Conservation (phyloP, 2,113 vertebrate species). For the Ploceus nigricollis region DNA sequence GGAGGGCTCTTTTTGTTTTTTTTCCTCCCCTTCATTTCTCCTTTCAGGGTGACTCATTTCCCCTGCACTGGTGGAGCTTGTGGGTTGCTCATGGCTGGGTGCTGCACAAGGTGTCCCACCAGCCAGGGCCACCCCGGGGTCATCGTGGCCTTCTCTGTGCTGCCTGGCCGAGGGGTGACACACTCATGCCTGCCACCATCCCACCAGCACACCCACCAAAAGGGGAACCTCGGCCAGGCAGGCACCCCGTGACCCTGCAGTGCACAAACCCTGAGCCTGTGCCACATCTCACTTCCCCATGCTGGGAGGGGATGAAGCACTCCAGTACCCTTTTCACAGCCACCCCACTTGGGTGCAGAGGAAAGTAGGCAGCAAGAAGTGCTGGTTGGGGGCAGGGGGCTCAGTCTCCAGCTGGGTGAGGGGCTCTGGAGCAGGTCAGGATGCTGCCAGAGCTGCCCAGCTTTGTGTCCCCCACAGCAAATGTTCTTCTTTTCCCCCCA, state of each 20-base stretch:
- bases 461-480: not conserved
- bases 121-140: not conserved
- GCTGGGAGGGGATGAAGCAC: not conserved
- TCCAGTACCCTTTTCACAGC: not conserved
- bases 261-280: not conserved
- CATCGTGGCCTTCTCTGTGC: not conserved
- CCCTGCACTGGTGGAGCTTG: not conserved
- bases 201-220: not conserved
- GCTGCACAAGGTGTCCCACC: not conserved
- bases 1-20: not conserved
- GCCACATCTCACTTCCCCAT: not conserved
- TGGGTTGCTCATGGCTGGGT: not conserved
- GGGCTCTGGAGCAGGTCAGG: not conserved
- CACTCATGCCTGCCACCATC: accelerated
- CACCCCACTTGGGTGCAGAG: not conserved
- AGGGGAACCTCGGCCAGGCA: not conserved
- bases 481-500: not conserved
- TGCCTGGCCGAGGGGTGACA: not conserved
- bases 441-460: not conserved
- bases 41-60: constrained; percentile 47
- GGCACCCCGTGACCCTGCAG: not conserved
- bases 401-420: not conserved
- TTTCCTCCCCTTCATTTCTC: not conserved
- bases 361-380: not conserved
- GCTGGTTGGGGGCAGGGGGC: accelerated